Percentiles rank a stretch among this genome's conserved stretches.
Evolutionary conservation across 2,113 vertebrate species (phyloP).

Genomic region (Clarias batrachus): DNA sequence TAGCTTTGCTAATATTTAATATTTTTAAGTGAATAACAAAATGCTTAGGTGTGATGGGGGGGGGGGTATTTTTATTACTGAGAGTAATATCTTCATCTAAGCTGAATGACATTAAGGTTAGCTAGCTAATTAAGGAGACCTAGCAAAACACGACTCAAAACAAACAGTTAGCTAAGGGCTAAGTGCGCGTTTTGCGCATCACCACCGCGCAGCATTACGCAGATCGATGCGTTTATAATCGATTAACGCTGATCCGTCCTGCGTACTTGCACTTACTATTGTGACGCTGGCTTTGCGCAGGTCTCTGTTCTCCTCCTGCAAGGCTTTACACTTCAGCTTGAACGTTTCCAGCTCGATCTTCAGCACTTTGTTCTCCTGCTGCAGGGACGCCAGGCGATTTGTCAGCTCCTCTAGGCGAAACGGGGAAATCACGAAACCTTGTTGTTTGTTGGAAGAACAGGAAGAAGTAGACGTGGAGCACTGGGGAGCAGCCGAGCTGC

Average conservation of each 20-base stretch:
- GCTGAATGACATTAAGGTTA: not conserved
- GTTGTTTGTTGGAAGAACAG: constrained; percentile 47
- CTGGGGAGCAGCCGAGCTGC: constrained; percentile 58
- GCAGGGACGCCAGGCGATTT: constrained; percentile 81
- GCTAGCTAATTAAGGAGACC: not conserved
- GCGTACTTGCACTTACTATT: constrained; percentile 72
- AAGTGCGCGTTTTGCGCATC: too few relatives aligned
- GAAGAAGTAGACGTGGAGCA: constrained; percentile 54
- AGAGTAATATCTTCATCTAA: not conserved
- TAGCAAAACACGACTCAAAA: constrained; percentile 15
- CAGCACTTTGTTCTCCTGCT: constrained; percentile 86
- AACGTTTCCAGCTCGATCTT: constrained; percentile 87
- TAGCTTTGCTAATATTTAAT: not conserved
- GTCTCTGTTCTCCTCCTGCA: constrained; percentile 84
- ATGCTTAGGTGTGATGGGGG: too few relatives aligned
- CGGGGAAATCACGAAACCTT: constrained; percentile 77
- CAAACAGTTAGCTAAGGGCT: not conserved
- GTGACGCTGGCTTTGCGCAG: constrained; percentile 85
- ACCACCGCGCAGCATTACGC: too few relatives aligned
- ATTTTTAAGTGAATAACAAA: not conserved
- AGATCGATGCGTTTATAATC: not conserved
- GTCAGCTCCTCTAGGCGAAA: constrained; percentile 82
- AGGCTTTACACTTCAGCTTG: constrained; percentile 83
- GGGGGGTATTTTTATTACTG: too few relatives aligned
- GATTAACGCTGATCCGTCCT: not conserved